phyloP scores from a whole-genome alignment of 2,888 invertebrate genomes.

The Tanaodytes sp. region DNA sequence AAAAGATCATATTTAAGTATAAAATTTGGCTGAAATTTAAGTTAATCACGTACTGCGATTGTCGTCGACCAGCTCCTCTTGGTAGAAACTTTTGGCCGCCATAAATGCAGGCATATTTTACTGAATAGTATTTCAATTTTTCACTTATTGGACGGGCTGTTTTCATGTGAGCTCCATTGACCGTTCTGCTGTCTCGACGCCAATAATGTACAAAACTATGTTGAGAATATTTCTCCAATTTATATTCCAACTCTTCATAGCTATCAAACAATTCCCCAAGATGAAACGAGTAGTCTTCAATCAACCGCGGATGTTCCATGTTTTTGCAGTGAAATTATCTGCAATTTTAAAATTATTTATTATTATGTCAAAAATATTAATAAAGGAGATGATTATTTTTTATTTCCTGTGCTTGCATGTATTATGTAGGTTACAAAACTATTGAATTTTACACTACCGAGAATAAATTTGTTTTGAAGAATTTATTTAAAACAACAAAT shows the following conservation, averaged over 20 bases:
- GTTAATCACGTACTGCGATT: constrained; percentile 68
- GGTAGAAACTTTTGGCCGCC: constrained; percentile 73
- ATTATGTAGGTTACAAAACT: too few species aligned
- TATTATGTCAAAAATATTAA: too few species aligned
- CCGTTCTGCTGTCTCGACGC: constrained; percentile 73
- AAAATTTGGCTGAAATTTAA: constrained; percentile 1
- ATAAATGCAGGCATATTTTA: constrained; percentile 73
- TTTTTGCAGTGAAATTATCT: neutral
- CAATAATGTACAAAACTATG: constrained; percentile 73
- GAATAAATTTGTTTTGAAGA: too few species aligned
- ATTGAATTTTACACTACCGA: too few species aligned
- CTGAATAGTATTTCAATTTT: constrained; percentile 71
- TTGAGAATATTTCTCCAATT: constrained; percentile 70
- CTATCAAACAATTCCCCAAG: constrained; percentile 72
- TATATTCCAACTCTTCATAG: constrained; percentile 70
- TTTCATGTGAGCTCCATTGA: constrained; percentile 73
- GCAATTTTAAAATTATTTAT: neutral
- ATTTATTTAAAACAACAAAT: too few species aligned
- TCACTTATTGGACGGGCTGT: constrained; percentile 71
- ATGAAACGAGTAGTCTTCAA: constrained; percentile 66
- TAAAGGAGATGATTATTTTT: too few species aligned
- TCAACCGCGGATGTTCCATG: constrained; percentile 22
- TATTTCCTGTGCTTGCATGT: too few species aligned
- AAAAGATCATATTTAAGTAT: neutral
- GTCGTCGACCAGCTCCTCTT: constrained; percentile 69